phyloP scores from a whole-genome alignment of 2,888 invertebrate genomes.

The Brachyptera risi region DNA sequence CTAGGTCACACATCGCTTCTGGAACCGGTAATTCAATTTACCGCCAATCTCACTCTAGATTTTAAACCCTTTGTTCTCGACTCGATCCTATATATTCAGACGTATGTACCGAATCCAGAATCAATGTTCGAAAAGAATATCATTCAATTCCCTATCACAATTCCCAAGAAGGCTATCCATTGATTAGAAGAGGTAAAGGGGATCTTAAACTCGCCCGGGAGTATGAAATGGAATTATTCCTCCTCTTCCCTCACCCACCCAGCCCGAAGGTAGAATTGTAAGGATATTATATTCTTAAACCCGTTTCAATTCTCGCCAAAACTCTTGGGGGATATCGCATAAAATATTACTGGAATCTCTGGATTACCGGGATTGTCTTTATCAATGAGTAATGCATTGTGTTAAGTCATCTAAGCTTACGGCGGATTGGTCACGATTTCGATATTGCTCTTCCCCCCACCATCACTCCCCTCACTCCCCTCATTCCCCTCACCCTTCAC shows the following conservation, averaged over 20 bases:
- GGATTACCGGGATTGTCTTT: conserved; percentile 5
- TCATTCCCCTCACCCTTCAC: too few relatives aligned
- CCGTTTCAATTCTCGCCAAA: too few relatives aligned
- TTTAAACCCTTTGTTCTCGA: background rate
- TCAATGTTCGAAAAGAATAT: background rate
- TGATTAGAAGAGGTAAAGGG: background rate
- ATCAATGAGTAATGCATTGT: background rate
- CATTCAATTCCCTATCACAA: background rate
- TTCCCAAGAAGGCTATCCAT: background rate
- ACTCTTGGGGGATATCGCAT: too few relatives aligned
- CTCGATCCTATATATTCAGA: background rate
- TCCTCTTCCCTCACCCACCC: too few relatives aligned
- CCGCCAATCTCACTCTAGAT: background rate
- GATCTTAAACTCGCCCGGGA: background rate
- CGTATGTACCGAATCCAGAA: background rate
- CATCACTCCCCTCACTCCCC: too few relatives aligned
- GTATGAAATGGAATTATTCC: background rate
- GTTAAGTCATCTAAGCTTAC: conserved; percentile 1
- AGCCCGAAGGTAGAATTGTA: too few relatives aligned
- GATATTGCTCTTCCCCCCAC: too few relatives aligned
- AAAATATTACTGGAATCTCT: background rate
- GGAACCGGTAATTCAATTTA: background rate
- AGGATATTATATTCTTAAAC: too few relatives aligned
- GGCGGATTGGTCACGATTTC: too few relatives aligned
- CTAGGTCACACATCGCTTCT: background rate